Conservation (phyloP, 1,140 invertebrate species). For the Paraescarpia echinospica region DNA sequence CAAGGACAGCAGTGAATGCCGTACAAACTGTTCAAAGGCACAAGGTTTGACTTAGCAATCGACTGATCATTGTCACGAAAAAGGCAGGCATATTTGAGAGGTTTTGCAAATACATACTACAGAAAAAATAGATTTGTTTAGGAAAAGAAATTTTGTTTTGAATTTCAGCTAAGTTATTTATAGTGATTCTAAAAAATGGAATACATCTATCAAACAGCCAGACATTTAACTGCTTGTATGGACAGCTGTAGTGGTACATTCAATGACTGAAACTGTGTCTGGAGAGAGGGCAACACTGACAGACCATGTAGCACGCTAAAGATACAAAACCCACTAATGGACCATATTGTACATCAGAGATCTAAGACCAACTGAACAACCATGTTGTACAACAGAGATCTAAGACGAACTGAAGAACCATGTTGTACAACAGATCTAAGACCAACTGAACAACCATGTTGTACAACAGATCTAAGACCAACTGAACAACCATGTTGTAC, state of each 20-base stretch:
- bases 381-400: too few relatives aligned
- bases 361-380: too few relatives aligned
- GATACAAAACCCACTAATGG: too few relatives aligned
- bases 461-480: too few relatives aligned
- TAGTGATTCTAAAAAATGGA: neutral
- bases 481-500: too few relatives aligned
- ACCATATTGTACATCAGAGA: too few relatives aligned
- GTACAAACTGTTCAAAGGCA: neutral
- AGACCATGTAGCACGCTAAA: too few relatives aligned
- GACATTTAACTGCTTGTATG: neutral
- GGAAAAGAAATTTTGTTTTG: neutral
- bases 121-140: neutral
- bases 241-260: neutral
- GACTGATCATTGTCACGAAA: neutral
- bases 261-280: neutral
- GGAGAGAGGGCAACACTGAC: too few relatives aligned
- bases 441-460: too few relatives aligned
- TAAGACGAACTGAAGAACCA: too few relatives aligned
- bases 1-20: neutral
- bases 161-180: neutral
- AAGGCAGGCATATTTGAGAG: neutral
- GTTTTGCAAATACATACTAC: neutral
- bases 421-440: too few relatives aligned
- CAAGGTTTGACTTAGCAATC: neutral
- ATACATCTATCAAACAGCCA: neutral